Evolutionary conservation across 2,113 vertebrate genomes (phyloP).

Genomic region (Saguinus imperator): DNA sequence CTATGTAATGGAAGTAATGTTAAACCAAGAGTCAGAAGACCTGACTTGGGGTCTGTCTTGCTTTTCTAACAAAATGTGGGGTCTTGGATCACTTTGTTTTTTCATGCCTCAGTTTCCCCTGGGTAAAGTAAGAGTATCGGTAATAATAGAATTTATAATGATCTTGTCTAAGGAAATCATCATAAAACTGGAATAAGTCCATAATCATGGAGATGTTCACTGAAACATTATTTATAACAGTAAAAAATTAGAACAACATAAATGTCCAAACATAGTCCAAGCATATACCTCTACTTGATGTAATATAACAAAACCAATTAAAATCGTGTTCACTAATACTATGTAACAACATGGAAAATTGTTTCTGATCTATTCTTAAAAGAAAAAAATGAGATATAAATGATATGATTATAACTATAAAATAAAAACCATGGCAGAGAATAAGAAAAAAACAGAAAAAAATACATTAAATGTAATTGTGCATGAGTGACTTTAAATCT

Average conservation of each 20-base stretch:
- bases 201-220: constrained; percentile 39
- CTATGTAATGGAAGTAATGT: background rate
- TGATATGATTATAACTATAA: constrained; percentile 70
- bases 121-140: background rate
- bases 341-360: constrained; percentile 73
- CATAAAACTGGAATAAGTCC: constrained; percentile 9
- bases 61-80: rapidly evolving
- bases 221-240: constrained; percentile 59
- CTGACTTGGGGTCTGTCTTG: background rate
- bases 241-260: constrained; percentile 55
- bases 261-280: constrained; percentile 59
- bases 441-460: constrained; percentile 55
- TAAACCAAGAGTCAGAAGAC: background rate
- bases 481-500: constrained; percentile 73
- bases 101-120: constrained; percentile 17
- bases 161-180: constrained; percentile 31
- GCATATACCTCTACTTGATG: constrained; percentile 57
- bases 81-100: background rate
- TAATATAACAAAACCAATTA: constrained; percentile 70
- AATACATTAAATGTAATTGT: constrained; percentile 67
- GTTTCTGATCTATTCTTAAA: constrained; percentile 74
- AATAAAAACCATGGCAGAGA: constrained; percentile 70
- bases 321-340: constrained; percentile 66
- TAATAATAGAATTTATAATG: background rate
- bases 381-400: constrained; percentile 75